These are phyloP conservation scores for Slavum lentiscoides DNA, from an alignment of 2,888 invertebrate genomes.

Conservation along the genomic window DNA sequence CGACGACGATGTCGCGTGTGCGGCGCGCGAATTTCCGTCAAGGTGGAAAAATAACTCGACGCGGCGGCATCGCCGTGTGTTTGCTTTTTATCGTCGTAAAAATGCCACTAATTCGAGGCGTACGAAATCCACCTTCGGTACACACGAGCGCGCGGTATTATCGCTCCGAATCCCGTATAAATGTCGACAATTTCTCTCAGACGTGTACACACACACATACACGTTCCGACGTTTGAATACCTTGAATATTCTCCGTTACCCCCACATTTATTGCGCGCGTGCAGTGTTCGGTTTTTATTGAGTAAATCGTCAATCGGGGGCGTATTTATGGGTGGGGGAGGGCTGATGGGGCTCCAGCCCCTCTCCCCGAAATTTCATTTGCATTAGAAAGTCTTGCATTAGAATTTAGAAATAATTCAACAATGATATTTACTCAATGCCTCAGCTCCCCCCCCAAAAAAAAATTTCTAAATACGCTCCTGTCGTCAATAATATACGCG, in stretches of 20 bases:
- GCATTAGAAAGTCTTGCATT: no score
- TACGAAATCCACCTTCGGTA: not conserved
- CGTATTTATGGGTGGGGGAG: no score
- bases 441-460: no score
- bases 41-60: constrained; percentile 35
- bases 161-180: not conserved
- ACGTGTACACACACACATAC: constrained; percentile 16
- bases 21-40: constrained; percentile 4
- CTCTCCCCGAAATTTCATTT: no score
- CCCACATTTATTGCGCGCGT: not conserved
- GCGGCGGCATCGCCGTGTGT: constrained; percentile 11
- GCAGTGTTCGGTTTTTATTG: no score
- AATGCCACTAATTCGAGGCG: constrained; percentile 43
- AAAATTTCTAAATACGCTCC: no score
- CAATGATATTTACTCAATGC: no score
- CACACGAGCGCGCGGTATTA: not conserved
- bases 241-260: constrained; percentile 3
- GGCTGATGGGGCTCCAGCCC: no score
- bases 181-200: constrained; percentile 8
- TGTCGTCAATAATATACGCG: no score
- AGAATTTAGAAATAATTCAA: no score
- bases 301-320: no score
- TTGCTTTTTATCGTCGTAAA: constrained; percentile 53
- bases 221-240: constrained; percentile 25
- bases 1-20: not conserved